These are phyloP conservation scores for Gortyna flavago DNA, from an alignment of 2,888 invertebrate genomes.

Conservation along the genomic window DNA sequence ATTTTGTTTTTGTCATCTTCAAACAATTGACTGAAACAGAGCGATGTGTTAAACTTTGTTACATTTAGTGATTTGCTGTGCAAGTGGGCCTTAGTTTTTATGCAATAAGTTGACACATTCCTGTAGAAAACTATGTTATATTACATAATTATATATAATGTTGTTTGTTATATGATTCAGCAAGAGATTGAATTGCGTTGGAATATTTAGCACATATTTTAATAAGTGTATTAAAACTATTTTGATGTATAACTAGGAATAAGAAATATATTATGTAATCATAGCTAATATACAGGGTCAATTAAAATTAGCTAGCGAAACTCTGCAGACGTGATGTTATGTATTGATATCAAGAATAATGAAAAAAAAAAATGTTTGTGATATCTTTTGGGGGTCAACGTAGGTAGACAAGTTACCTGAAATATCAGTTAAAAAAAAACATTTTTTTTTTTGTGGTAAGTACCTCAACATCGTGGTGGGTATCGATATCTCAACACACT, in stretches of 20 bases:
- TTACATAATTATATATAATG: neutral
- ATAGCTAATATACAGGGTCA: neutral
- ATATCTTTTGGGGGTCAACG: neutral
- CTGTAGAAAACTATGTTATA: slow-evolving; percentile 2
- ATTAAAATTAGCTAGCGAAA: neutral
- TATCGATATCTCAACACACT: neutral
- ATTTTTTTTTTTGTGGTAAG: neutral
- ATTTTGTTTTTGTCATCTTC: neutral
- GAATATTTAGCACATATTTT: slow-evolving; percentile 4
- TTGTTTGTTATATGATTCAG: neutral
- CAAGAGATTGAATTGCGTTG: neutral
- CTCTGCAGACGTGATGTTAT: too few species aligned
- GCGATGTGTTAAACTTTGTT: neutral
- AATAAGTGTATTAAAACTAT: neutral
- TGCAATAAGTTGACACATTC: slow-evolving; percentile 24
- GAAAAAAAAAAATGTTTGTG: neutral
- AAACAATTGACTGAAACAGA: neutral
- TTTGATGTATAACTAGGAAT: neutral
- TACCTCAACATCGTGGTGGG: neutral
- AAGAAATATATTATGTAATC: neutral
- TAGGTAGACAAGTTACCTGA: neutral
- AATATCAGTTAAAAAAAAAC: neutral
- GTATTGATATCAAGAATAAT: neutral
- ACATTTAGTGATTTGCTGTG: neutral
- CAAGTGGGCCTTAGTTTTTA: neutral